These are phyloP conservation scores for Antheraea yamamai DNA, from an alignment of 2,888 invertebrate species.

Conservation along the genomic window DNA sequence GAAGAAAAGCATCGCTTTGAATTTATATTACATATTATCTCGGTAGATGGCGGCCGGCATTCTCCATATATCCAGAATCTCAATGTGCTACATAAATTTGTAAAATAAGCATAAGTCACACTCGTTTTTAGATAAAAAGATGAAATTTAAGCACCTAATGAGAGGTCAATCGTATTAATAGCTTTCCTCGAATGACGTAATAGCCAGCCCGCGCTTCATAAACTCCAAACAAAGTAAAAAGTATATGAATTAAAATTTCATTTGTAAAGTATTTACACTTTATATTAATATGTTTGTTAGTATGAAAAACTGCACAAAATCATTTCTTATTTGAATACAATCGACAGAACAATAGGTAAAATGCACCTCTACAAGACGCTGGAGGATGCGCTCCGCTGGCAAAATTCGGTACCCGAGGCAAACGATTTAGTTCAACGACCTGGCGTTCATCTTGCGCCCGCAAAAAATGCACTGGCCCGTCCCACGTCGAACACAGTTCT, in stretches of 20 bases:
- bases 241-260: background rate
- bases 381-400: constrained; percentile 70
- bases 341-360: constrained; percentile 26
- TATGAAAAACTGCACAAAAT: background rate
- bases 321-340: background rate
- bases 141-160: constrained; percentile 52
- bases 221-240: background rate
- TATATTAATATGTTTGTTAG: background rate
- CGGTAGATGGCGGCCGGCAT: constrained; percentile 46
- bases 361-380: constrained; percentile 34
- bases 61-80: constrained; percentile 51
- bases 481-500: constrained; percentile 76
- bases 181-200: background rate
- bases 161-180: constrained; percentile 33
- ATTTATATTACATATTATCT: constrained; percentile 69
- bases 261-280: background rate
- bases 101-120: constrained; percentile 50
- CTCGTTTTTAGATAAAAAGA: constrained; percentile 53
- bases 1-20: constrained; percentile 59
- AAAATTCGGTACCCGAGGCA: constrained; percentile 72
- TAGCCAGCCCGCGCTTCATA: background rate
- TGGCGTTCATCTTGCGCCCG: constrained; percentile 71
- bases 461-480: constrained; percentile 80
- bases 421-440: constrained; percentile 70
- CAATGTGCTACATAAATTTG: constrained; percentile 53